Evolutionary conservation across 2,113 vertebrate genomes (phyloP).

Genomic region (Gorsachius goisagi): DNA sequence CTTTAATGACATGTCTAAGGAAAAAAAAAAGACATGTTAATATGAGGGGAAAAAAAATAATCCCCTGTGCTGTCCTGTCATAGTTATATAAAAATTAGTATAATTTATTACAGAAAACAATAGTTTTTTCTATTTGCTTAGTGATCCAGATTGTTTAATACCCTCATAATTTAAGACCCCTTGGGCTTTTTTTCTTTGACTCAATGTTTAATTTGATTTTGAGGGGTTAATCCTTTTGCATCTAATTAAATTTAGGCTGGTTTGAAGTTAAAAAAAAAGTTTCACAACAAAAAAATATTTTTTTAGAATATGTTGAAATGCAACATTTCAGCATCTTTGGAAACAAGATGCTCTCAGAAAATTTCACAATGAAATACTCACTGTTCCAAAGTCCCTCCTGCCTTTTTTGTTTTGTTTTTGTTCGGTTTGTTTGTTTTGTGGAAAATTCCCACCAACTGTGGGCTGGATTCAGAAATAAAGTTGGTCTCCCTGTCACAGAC

Average conservation of each 20-base stretch:
- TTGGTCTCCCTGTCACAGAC: background rate
- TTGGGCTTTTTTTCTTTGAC: background rate
- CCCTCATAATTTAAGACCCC: background rate
- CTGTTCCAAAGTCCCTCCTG: slow-evolving; percentile 24
- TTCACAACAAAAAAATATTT: slow-evolving; percentile 13
- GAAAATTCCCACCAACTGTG: slow-evolving; percentile 7
- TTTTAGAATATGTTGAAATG: slow-evolving; percentile 55
- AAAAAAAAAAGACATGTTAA: background rate
- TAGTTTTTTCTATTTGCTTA: background rate
- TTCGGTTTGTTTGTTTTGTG: slow-evolving; percentile 32
- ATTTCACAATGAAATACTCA: slow-evolving; percentile 49
- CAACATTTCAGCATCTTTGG: slow-evolving; percentile 35
- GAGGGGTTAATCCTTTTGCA: background rate
- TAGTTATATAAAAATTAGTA: background rate
- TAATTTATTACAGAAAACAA: background rate
- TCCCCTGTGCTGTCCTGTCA: background rate
- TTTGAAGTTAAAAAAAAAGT: background rate
- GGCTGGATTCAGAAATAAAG: slow-evolving; percentile 24
- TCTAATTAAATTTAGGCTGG: slow-evolving; percentile 4
- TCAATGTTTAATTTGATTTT: background rate
- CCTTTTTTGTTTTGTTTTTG: slow-evolving; percentile 38
- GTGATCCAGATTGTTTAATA: background rate
- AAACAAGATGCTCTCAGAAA: slow-evolving; percentile 39
- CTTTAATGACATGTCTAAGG: background rate
- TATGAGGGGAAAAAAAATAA: background rate